These are phyloP conservation scores for Temnothorax curvispinosus DNA, from an alignment of 1,140 invertebrate genomes.

Conservation along the genomic window DNA sequence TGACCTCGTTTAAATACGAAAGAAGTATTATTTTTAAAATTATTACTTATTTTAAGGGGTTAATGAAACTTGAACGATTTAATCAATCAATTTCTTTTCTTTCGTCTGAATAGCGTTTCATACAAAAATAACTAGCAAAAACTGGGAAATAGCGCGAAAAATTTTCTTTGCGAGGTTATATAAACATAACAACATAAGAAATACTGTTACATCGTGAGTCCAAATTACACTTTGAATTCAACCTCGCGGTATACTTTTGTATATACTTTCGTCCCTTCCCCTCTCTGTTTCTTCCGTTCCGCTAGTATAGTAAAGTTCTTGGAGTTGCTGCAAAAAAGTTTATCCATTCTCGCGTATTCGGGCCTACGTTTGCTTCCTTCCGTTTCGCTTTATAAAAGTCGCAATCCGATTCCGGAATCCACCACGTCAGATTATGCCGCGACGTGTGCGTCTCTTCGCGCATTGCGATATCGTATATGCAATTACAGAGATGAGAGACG, in stretches of 20 bases:
- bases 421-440: constrained; percentile 25
- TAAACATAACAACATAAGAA: constrained; percentile 26
- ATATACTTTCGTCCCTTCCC: not conserved
- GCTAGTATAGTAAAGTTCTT: constrained; percentile 8
- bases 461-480: not conserved
- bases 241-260: not conserved
- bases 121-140: not conserved
- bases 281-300: constrained; percentile 1
- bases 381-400: constrained; percentile 33
- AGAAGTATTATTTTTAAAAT: not conserved
- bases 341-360: constrained; percentile 40
- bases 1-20: not conserved
- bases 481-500: not conserved
- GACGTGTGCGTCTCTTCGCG: not conserved
- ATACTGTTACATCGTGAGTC: not conserved
- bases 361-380: constrained; percentile 8
- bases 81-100: not conserved
- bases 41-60: not conserved
- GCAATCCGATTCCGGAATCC: constrained; percentile 43
- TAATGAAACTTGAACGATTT: not conserved
- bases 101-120: no score
- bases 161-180: not conserved
- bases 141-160: not conserved
- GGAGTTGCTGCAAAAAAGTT: constrained; percentile 31
- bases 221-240: constrained; percentile 39